Conservation (phyloP, 2,113 vertebrate genomes). For the Heterotilapia buettikoferi region DNA sequence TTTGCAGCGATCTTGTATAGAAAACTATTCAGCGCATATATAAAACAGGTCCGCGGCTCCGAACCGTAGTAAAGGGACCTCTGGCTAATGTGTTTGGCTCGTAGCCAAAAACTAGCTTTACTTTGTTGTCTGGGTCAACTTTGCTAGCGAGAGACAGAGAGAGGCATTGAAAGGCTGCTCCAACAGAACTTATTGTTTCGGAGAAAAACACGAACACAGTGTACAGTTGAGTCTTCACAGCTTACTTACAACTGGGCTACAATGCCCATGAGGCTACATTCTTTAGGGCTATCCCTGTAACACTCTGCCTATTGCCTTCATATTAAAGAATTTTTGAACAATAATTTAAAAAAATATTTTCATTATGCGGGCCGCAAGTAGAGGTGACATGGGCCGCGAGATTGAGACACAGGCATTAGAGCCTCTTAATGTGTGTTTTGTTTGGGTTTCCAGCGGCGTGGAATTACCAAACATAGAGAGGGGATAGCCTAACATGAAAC, state of each 20-base stretch:
- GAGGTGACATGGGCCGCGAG: not conserved
- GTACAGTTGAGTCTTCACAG: not conserved
- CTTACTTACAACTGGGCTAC: not conserved
- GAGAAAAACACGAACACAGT: too few relatives aligned
- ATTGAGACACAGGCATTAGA: not conserved
- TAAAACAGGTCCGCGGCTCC: too few relatives aligned
- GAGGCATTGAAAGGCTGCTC: rapidly evolving
- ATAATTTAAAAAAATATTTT: not conserved
- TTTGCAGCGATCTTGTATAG: too few relatives aligned
- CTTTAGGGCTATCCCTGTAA: not conserved
- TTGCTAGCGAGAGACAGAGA: not conserved
- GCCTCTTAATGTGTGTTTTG: not conserved
- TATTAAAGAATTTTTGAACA: not conserved
- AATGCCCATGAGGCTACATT: not conserved
- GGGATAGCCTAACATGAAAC: not conserved
- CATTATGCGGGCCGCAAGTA: not conserved
- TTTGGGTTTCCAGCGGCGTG: rapidly evolving
- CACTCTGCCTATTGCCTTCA: rapidly evolving
- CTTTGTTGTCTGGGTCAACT: not conserved
- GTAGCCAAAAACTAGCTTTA: not conserved
- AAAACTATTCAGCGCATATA: too few relatives aligned
- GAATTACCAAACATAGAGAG: not conserved
- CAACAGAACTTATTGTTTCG: rapidly evolving
- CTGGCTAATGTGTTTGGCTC: not conserved
- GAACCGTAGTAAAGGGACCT: not conserved